Evolutionary conservation across 2,888 invertebrate genomes (phyloP).

Genomic region (Amiota communis): DNA sequence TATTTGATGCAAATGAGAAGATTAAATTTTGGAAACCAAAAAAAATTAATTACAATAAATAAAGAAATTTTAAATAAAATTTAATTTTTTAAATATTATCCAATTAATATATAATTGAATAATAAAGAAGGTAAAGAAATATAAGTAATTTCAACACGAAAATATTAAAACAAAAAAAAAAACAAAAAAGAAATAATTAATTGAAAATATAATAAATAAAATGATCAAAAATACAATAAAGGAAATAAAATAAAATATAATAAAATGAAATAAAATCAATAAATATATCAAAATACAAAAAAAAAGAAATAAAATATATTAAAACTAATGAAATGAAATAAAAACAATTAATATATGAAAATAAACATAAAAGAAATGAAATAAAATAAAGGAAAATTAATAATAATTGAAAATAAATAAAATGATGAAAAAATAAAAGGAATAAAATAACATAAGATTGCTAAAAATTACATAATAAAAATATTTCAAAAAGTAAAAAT

Average conservation of each 20-base stretch:
- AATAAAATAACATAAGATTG: not conserved
- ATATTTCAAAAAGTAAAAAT: not conserved
- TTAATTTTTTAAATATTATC: no score
- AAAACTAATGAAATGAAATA: conserved; percentile 12
- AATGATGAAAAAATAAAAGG: not conserved
- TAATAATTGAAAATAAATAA: not conserved
- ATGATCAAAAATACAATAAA: conserved; percentile 4
- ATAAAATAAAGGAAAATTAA: not conserved
- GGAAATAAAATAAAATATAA: conserved; percentile 3
- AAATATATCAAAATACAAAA: not conserved
- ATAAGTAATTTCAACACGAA: no score
- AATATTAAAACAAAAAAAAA: conserved; percentile 11
- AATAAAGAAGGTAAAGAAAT: no score
- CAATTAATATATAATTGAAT: no score
- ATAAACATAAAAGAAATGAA: conserved; percentile 3
- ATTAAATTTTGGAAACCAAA: conserved; percentile 14
- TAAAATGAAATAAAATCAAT: conserved; percentile 1
- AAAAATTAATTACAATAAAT: no score
- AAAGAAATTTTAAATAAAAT: no score
- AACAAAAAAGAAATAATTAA: not conserved
- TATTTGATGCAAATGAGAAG: conserved; percentile 5
- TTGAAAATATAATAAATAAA: conserved; percentile 7
- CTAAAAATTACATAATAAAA: not conserved
- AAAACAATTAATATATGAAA: conserved; percentile 7
- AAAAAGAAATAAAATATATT: not conserved